Conservation (phyloP, 2,797 vertebrate genomes). For the Ceryle rudis region DNA sequence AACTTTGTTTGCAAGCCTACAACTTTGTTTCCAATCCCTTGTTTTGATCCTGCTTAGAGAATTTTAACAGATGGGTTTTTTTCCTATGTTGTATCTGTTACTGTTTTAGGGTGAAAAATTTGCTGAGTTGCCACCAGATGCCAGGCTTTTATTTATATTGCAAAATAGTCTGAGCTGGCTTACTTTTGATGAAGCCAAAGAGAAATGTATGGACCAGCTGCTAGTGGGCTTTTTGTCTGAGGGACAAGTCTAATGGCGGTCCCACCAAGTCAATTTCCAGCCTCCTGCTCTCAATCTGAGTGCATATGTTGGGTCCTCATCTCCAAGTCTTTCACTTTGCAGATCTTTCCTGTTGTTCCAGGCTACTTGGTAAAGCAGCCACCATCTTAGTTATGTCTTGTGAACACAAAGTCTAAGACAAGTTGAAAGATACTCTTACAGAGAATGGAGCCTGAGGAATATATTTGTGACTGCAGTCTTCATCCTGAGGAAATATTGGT, state of each 20-base stretch:
- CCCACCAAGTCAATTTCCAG: not conserved
- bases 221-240: not conserved
- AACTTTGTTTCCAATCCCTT: not conserved
- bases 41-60: not conserved
- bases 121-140: not conserved
- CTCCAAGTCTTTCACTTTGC: not conserved
- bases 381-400: not conserved
- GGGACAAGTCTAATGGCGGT: not conserved
- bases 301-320: fast-evolving
- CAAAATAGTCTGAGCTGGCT: not conserved
- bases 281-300: not conserved
- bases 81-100: not conserved
- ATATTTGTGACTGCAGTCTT: not conserved
- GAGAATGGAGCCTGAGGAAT: not conserved
- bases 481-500: not conserved
- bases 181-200: not conserved
- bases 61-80: not conserved
- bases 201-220: not conserved
- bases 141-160: not conserved
- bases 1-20: not conserved
- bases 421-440: not conserved
- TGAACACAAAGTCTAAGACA: not conserved
- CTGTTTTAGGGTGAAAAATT: not conserved
- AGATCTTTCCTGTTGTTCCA: not conserved
- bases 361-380: not conserved